Conservation (phyloP, 2,797 vertebrate species). For the Parauchenoglanis punctatus region DNA sequence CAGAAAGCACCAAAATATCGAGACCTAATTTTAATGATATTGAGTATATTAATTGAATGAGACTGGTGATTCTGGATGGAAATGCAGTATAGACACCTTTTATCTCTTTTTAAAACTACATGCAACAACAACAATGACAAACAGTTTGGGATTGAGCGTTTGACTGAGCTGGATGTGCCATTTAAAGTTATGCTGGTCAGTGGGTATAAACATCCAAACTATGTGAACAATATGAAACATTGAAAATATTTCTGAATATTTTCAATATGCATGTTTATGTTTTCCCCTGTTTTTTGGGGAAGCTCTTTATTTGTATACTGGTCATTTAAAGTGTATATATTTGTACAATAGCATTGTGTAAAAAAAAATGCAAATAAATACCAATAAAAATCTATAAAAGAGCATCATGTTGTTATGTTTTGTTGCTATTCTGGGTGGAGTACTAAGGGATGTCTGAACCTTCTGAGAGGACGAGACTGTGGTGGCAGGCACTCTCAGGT, state of each 20-base stretch:
- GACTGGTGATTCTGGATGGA: neutral
- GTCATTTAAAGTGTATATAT: conserved; percentile 46
- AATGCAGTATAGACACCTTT: neutral
- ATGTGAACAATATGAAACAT: conserved; percentile 75
- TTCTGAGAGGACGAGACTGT: neutral
- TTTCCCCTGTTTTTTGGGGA: conserved; percentile 92
- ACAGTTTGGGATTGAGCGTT: conserved; percentile 8
- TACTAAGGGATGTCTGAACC: neutral
- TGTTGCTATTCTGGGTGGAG: neutral
- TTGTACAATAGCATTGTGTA: conserved; percentile 34
- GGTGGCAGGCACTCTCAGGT: neutral
- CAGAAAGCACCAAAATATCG: neutral
- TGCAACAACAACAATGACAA: neutral
- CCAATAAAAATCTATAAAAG: conserved; percentile 16
- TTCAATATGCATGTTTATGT: conserved; percentile 74
- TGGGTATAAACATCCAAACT: conserved; percentile 63
- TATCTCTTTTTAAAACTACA: neutral
- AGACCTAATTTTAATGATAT: neutral
- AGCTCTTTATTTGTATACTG: conserved; percentile 63
- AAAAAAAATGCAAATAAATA: conserved; percentile 40
- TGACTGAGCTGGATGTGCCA: conserved; percentile 7
- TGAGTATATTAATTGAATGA: neutral
- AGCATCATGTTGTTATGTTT: neutral
- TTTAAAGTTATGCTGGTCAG: conserved; percentile 1
- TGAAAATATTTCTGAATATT: conserved; percentile 83